Base-by-base conservation (phyloP, 2,113 vertebrate genomes). In the Cololabis saira region DNA sequence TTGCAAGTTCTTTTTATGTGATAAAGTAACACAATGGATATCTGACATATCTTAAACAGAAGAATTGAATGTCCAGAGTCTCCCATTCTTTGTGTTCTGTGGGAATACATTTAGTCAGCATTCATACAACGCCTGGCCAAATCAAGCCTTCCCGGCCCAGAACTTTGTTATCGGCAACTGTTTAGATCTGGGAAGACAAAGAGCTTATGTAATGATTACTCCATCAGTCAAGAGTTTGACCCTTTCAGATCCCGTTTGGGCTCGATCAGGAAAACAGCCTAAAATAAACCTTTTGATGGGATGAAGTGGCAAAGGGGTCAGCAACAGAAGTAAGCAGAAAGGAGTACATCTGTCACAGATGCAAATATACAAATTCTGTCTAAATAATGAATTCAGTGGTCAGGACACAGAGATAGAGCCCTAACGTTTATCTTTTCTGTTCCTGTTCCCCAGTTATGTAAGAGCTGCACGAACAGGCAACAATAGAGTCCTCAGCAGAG, bases 101-200 rank as follows among this genome's bases (percentile, higher is more conserved):
- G 68, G 67, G 79, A 86, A 71, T 42, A 22, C 17, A 15, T 59
- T 75, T 16, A 77, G 55, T 67, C 69, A 67, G 21, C 71, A 72
- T 42, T 53, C 18, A 74, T 50, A 71, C 62, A 69, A 63, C 61
- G 40, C 58, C 69, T 15, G 52, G 80, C 76, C 60, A 72, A 80
- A 83, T 73, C 54, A 13, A 44, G 56, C 45, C 41, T 52, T 52
- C 71, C 61, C 76, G 47, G 60, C 53, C 56, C 61, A 76, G 65
- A 84, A 62, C 61, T 79, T 66, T 81, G 71, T 80, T 82, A 82
- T 80, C 72, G 64, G 64, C 51, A 40, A 85, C 85, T 90, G 83
- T 90, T 86, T 76, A 61, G 71, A 82, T 37, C 55, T 55, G 24
- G 72, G 57, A 80, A 76, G 72, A 90, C 87, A 91, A 88, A 84